These are phyloP conservation scores for Manis javanica DNA, from an alignment of 2,797 vertebrate species.

Conservation along the genomic window DNA sequence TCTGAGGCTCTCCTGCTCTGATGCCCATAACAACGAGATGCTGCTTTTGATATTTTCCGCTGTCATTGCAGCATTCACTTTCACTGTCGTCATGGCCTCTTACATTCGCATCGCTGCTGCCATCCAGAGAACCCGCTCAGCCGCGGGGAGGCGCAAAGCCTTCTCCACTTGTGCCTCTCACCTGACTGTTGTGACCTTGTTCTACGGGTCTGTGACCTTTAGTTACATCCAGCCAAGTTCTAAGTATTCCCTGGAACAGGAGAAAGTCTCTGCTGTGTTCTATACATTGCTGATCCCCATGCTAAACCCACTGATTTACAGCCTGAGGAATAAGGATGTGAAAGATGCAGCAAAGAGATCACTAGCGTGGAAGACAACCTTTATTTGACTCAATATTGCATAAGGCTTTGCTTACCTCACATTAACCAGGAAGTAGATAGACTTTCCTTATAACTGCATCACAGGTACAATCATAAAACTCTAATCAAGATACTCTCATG, in stretches of 20 bases:
- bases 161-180: constrained; percentile 80
- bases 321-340: constrained; percentile 78
- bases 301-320: constrained; percentile 81
- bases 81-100: constrained; percentile 65
- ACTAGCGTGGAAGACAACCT: accelerated
- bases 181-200: constrained; percentile 65
- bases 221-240: constrained; percentile 78
- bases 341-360: constrained; percentile 46
- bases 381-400: accelerated
- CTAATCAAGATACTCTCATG: neutral
- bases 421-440: neutral
- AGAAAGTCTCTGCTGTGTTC: constrained; percentile 78
- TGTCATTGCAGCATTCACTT: constrained; percentile 63
- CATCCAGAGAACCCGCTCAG: constrained; percentile 66
- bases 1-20: constrained; percentile 76
- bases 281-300: constrained; percentile 74
- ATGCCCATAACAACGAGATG: constrained; percentile 62
- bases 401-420: accelerated
- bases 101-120: constrained; percentile 36
- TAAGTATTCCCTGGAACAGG: constrained; percentile 67
- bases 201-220: constrained; percentile 67
- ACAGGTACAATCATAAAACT: neutral
- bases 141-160: constrained; percentile 57
- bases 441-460: neutral
- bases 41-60: constrained; percentile 71